Evolutionary conservation across 1,140 invertebrate species (phyloP), one percentile per base, ranked within the genome.

Genomic region (Tigriopus japonicus): DNA sequence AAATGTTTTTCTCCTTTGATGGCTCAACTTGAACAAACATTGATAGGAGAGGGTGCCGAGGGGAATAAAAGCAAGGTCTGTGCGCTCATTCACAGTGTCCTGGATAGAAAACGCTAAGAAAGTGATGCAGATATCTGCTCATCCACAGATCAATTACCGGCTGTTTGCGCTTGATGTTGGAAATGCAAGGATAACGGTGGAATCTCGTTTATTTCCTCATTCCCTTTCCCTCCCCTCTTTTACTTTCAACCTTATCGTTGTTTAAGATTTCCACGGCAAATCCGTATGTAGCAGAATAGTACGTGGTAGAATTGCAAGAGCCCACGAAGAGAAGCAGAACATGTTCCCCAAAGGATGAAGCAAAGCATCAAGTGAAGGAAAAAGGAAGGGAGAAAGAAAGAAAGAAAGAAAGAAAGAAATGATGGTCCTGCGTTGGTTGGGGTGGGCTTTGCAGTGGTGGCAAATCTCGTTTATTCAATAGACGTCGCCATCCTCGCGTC

Each of bases 331-430:
- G 45, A 7, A 28, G 52, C 1, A 1, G 52, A 15, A 6, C 52
- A 28, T 14, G 52, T 21, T 41, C n/a, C 10, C 42, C 6, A n/a
- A 19, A 41, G n/a, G 21, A 15, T 0, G 24, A 12, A 17, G 23
- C 17, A 2, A 43, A 7, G n/a, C 17, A 3, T 15, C 17, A 17
- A 12, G 35, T 35, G 56, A n/a, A 43, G 49, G 35, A 58, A 42
- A 28, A 42, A 12, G 49, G 49, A 28, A 42, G 28, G 49, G n/a
- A 42, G 56, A 58, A 28, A 42, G 12, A 42, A 19, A 58, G 35
- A 45, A 24, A 59, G 58, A 21, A 41, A 59, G 15, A 43, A 24
- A 28, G 21, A 24, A 52, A 21, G n/a, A 52, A 52, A 28, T 52
- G 52, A 52, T 52, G 52, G 28, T 21, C 52, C 6, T 13, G 12